Conservation (phyloP, 2,888 invertebrate species). For the Volucella zonaria region DNA sequence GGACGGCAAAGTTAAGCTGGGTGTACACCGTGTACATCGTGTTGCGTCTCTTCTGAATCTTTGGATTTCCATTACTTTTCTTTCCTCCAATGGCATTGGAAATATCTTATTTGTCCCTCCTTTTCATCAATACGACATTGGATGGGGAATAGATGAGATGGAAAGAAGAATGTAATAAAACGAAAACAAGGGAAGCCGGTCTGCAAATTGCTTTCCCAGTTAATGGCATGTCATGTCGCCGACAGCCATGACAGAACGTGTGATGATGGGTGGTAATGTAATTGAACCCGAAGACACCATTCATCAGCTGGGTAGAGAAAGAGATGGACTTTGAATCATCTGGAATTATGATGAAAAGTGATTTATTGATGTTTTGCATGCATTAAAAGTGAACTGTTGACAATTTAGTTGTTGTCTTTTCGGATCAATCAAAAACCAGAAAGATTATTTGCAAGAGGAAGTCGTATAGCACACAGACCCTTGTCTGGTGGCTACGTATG, state of each 20-base stretch:
- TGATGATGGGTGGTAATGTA: conserved; percentile 42
- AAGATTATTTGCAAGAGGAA: too few species aligned
- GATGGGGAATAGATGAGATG: not conserved
- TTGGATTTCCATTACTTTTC: conserved; percentile 22
- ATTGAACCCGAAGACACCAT: conserved; percentile 30
- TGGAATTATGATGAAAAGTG: conserved; percentile 23
- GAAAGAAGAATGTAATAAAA: conserved; percentile 33
- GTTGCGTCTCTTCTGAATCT: not conserved
- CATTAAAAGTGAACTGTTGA: not conserved
- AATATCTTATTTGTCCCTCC: conserved; percentile 6
- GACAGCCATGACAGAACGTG: conserved; percentile 22
- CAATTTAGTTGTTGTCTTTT: too few species aligned
- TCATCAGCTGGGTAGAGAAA: conserved; percentile 8
- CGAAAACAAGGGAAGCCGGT: conserved; percentile 31
- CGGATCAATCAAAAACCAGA: not conserved
- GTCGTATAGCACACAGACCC: too few species aligned
- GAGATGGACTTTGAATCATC: conserved; percentile 8
- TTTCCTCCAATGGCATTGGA: conserved; percentile 22
- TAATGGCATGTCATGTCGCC: conserved; percentile 61
- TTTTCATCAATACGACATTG: not conserved
- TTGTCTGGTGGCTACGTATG: too few species aligned
- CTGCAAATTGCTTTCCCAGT: conserved; percentile 44
- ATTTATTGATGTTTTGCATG: conserved; percentile 28
- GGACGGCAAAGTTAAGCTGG: not conserved
- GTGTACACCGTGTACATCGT: conserved; percentile 9